Conservation (phyloP, 2,797 vertebrate genomes). For the Varecia variegata region DNA sequence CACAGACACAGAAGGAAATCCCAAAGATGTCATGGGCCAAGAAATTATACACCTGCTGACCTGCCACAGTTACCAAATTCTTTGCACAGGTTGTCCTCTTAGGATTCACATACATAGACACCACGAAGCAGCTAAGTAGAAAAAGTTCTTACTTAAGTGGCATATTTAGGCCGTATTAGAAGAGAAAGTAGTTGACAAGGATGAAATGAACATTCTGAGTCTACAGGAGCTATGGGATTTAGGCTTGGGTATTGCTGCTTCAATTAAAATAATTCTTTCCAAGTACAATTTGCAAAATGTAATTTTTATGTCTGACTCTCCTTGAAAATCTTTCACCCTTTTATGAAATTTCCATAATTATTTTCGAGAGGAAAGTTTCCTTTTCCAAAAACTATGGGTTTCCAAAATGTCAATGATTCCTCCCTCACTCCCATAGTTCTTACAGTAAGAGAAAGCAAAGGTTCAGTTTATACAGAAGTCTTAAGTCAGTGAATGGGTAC, state of each 20-base stretch:
- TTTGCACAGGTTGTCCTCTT: background rate
- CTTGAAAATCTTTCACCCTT: constrained; percentile 39
- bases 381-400: constrained; percentile 42
- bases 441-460: background rate
- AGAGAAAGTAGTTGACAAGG: background rate
- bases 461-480: background rate
- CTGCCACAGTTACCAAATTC: background rate
- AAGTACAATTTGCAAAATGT: constrained; percentile 53
- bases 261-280: constrained; percentile 58
- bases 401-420: background rate
- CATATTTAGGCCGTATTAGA: background rate
- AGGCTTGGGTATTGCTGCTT: constrained; percentile 38
- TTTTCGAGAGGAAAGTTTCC: background rate
- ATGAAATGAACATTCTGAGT: constrained; percentile 43
- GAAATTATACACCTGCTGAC: background rate
- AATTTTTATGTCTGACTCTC: constrained; percentile 50
- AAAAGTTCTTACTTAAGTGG: background rate
- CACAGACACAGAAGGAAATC: background rate
- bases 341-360: constrained; percentile 63
- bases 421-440: background rate
- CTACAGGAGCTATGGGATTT: background rate
- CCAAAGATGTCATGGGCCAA: background rate
- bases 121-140: background rate
- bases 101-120: background rate
- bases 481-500: background rate